Evolutionary conservation across 1,140 invertebrate genomes (phyloP).

Genomic region (Sycophila sp.): DNA sequence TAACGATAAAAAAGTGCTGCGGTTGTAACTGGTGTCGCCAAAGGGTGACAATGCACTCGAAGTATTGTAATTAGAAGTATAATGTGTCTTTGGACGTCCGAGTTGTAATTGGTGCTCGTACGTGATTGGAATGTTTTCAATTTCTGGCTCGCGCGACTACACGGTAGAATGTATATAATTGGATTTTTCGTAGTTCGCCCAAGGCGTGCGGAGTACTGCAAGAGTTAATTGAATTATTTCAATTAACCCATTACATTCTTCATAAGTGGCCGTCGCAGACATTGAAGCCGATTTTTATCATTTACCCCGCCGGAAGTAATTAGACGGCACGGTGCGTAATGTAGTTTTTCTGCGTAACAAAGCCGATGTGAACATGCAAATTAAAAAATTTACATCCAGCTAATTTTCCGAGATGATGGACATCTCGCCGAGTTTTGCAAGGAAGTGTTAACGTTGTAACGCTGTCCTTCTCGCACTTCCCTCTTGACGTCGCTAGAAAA

Average conservation of each 20-base stretch:
- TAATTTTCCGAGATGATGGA: not conserved
- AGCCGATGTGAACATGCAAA: not conserved
- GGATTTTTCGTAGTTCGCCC: not conserved
- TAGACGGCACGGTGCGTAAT: not conserved
- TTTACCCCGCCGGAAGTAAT: not conserved
- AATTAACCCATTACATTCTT: slow-evolving; percentile 29
- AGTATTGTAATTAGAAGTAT: too few relatives aligned
- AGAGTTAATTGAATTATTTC: slow-evolving; percentile 33
- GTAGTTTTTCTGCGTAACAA: slow-evolving; percentile 19
- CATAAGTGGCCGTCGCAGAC: not conserved
- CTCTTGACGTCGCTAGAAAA: too few relatives aligned
- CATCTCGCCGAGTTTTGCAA: too few relatives aligned
- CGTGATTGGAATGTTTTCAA: slow-evolving; percentile 17
- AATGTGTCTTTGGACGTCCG: too few relatives aligned
- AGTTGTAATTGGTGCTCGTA: not conserved
- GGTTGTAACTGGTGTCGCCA: too few relatives aligned
- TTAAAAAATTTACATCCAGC: not conserved
- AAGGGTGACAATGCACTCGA: too few relatives aligned
- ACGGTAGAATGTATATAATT: not conserved
- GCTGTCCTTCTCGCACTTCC: too few relatives aligned
- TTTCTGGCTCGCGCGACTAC: not conserved
- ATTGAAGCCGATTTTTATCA: slow-evolving; percentile 21
- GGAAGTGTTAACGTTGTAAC: too few relatives aligned
- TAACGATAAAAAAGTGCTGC: too few relatives aligned
- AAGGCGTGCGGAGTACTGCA: not conserved